phyloP scores from a whole-genome alignment of 2,113 vertebrate genomes.

The Ibidorhyncha struthersii region DNA sequence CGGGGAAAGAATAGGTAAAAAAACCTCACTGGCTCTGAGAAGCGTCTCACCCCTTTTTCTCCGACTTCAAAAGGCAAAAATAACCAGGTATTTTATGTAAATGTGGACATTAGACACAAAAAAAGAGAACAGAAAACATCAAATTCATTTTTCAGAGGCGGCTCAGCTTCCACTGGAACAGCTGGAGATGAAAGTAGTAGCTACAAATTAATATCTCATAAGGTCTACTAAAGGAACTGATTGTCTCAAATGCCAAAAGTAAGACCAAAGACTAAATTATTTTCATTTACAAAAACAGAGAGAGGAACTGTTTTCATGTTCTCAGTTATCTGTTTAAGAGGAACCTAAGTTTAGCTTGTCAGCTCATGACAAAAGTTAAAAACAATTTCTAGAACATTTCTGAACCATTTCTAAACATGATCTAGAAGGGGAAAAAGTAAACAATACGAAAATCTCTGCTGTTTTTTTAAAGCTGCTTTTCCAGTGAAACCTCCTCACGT shows the following conservation, averaged over 20 bases:
- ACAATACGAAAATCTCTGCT: not conserved
- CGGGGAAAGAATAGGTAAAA: rapidly evolving
- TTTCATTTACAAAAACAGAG: not conserved
- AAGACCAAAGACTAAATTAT: constrained; percentile 49
- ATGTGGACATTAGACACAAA: constrained; percentile 38
- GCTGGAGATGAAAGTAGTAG: constrained; percentile 55
- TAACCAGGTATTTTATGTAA: constrained; percentile 53
- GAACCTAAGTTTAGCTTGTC: constrained; percentile 13
- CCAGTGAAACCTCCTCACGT: rapidly evolving
- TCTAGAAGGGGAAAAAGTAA: not conserved
- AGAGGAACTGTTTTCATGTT: constrained; percentile 11
- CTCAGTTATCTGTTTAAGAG: not conserved
- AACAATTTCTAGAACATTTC: not conserved
- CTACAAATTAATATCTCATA: constrained; percentile 55
- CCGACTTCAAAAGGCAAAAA: constrained; percentile 25
- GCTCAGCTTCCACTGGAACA: not conserved
- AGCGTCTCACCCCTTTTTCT: not conserved
- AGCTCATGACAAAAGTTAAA: not conserved
- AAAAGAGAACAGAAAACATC: constrained; percentile 44
- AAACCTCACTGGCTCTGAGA: not conserved
- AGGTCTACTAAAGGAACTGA: constrained; percentile 2
- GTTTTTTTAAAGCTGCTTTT: not conserved
- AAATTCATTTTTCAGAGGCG: constrained; percentile 21
- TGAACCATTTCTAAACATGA: not conserved
- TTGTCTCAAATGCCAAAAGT: constrained; percentile 27